Evolutionary conservation across 2,113 vertebrate genomes (phyloP), one percentile per base, ranked within the genome.

Genomic region (Trichechus manatus): DNA sequence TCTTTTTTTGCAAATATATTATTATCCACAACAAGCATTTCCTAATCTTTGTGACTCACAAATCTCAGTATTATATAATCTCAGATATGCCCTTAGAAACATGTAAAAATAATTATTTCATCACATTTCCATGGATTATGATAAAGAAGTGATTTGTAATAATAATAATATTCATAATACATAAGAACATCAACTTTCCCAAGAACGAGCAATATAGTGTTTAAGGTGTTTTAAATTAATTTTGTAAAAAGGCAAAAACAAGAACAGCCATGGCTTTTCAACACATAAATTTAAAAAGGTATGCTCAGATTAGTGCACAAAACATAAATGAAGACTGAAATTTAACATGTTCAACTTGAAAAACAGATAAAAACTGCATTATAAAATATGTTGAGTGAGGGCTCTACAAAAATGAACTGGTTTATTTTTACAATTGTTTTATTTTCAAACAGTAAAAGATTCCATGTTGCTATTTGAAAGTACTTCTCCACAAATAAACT

Each of bases 1-100:
- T 50, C 89, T 72, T 92, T 87, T 87, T 74, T 39, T 56, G 89
- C 88, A 91, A 68, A 81, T 59, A 5, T 77, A 89, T 63, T 95
- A 39, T 95, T 79, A 96, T 74, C 7, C 93, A n/a, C 42, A 91
- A n/a, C 42, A 91, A 78, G 81, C 3, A 77, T 79, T 79, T 79
- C 39, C 17, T 53, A 33, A 80, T 53, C 39, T 53, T 80, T 9
- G 22, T 81, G 75, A 59, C 44, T 85, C 25, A 61, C 5, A 42
- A 78, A 27, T 61, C 17, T 77, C 44, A 92, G 36, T 77, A 74
- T 56, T 56, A 66, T 27, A 81, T 92, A 11, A 82, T 82, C n/a
- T 75, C 27, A 84, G 6, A 66, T 19, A 61, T 64, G 88, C 23
- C 27, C 50, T 53, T 44, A 86, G 68, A 63, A 64, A 29, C 14